Conservation (phyloP, 2,113 vertebrate genomes). For the Entomyzon cyanotis region DNA sequence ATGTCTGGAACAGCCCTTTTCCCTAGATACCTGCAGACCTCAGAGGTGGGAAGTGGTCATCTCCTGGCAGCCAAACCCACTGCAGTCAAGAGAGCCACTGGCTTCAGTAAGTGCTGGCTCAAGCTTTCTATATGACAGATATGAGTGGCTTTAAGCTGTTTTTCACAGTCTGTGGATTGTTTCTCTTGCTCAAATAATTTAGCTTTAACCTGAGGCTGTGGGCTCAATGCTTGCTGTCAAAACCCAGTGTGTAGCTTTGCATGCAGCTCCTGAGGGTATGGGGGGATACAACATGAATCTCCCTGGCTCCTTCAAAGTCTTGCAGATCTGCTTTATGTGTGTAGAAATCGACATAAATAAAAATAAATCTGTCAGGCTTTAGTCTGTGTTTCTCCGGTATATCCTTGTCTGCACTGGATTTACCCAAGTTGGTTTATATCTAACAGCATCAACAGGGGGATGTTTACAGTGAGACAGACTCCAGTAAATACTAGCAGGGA, state of each 20-base stretch:
- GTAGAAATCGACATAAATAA: slow-evolving; percentile 33
- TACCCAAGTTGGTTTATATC: not conserved
- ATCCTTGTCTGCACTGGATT: slow-evolving; percentile 23
- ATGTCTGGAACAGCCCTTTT: not conserved
- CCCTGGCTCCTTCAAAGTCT: slow-evolving; percentile 21
- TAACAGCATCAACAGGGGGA: not conserved
- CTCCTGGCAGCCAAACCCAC: not conserved
- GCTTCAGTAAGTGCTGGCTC: not conserved
- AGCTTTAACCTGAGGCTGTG: slow-evolving; percentile 53
- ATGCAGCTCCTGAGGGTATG: slow-evolving; percentile 19
- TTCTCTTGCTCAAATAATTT: slow-evolving; percentile 62
- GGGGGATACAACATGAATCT: slow-evolving; percentile 19
- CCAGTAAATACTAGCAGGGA: not conserved
- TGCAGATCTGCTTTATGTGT: slow-evolving; percentile 33
- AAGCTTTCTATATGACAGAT: not conserved
- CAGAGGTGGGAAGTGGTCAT: not conserved
- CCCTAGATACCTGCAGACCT: not conserved
- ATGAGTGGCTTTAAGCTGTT: slow-evolving; percentile 25
- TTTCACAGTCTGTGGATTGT: not conserved
- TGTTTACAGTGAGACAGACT: not conserved
- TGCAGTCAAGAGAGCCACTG: not conserved
- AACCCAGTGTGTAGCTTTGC: slow-evolving; percentile 8
- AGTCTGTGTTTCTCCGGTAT: not conserved
- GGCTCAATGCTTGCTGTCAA: slow-evolving; percentile 63
- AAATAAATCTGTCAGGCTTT: slow-evolving; percentile 51